Evolutionary conservation across 2,888 invertebrate species (phyloP), one percentile per base, ranked within the genome.

Genomic region (Sminthurinus aureus): DNA sequence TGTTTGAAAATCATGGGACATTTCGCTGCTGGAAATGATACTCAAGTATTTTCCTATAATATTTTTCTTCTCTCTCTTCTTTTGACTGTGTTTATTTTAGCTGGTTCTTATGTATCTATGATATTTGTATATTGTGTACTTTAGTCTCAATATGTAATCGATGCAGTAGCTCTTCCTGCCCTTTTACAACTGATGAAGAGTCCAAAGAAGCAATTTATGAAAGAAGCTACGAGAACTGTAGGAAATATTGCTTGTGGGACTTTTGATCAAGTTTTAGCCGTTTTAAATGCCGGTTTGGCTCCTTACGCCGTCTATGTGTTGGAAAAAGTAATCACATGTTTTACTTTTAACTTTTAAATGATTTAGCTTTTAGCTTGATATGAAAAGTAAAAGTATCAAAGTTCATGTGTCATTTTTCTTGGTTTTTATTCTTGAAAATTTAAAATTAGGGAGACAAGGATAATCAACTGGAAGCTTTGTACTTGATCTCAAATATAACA

Each of bases 211-310:
- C 73, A 81, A 18, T 73, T 81, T 24, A 81, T 81, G 80, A 81
- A 81, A 73, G 73, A 81, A 26, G 80, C 80, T 8, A 69, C 80
- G 11, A 51, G 80, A n/a, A 52, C 73, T 2, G 73, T 71, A 11
- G 80, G 80, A n/a, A 81, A 81, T 58, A 81, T 81, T 81, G 80
- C 80, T 73, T 81, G 80, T 71, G 79, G 79, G 0, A 80, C 79
- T 15, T 58, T 75, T 18, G 75, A 75, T 4, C 75, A 75, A 75
- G 26, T 75, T 51, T 22, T 75, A 13, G 51, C 50, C 22, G 50
- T 75, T 51, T 51, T 75, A 26, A 80, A 80, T 80, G 69, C 20
- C 11, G 71, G 80, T 15, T 22, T 81, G 3, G 73, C 58, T 18
- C 73, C 80, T 1, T 6, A 24, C 24, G 73, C 51, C 0, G 26